Evolutionary conservation across 1,140 invertebrate species (phyloP), one percentile per base, ranked within the genome.

Genomic region (Drusus annulatus): DNA sequence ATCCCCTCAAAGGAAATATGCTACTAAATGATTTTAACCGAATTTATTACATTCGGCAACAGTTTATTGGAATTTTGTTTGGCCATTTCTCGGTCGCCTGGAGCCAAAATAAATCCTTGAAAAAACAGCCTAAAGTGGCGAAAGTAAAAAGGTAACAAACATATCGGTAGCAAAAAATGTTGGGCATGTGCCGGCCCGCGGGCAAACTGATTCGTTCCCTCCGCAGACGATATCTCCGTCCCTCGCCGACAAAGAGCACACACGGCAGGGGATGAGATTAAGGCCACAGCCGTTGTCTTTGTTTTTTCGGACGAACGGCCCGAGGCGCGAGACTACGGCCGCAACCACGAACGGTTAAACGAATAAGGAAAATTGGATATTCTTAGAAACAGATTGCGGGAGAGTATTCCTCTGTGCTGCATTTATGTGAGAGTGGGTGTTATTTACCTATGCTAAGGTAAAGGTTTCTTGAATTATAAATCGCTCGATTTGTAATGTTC

Each of bases 311-410:
- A 45, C 36, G 45, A 69, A 69, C 15, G 19, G 65, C 45, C 25
- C 65, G n/a, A 31, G 65, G 65, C 65, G 65, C 45, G 19, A 62
- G 71, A 71, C 68, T 73, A 56, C 28, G 63, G 68, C 51, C 78
- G 3, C 78, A 51, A 31, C 28, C 65, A 69, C 65, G n/a, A 10
- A 69, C 25, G 28, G 17, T 69, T 25, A 21, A 69, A 69, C 19
- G 45, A 31, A 19, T 51, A 56, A 74, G 63, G 50, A 62, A 79
- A 79, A 79, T 79, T 79, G 78, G 78, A 79, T 79, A 79, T 79
- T 79, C 73, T 74, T 71, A 54, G 65, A 79, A 79, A 79, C 78
- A 79, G 17, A 60, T 21, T 13, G 56, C 56, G 56, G 17, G 56
- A 60, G 23, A 15, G 17, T 21, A 60, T 23, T 60, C 2, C 17